Evolutionary conservation across 2,113 vertebrate genomes (phyloP).

Genomic region (Axis porcinus): DNA sequence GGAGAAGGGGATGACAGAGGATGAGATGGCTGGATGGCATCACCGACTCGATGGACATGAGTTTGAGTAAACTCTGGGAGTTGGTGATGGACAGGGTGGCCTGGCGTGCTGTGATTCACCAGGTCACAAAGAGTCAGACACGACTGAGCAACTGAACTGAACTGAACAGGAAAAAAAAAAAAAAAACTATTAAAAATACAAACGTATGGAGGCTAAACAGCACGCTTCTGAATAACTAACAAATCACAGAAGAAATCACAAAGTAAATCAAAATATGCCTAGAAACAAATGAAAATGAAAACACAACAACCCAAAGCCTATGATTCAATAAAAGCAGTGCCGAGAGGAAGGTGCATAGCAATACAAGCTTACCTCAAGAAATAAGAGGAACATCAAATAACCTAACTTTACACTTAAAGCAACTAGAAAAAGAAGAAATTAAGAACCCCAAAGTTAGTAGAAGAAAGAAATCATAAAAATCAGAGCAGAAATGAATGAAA

Average conservation of each 20-base stretch:
- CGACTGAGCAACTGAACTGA: too few relatives aligned
- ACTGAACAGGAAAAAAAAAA: neutral
- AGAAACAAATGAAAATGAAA: neutral
- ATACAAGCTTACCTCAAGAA: neutral
- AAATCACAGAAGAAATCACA: neutral
- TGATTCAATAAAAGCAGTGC: neutral
- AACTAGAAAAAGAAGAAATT: neutral
- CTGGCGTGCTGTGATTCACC: too few relatives aligned
- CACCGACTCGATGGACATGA: too few relatives aligned
- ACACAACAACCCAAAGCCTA: neutral
- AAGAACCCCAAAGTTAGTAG: neutral
- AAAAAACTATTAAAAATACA: neutral
- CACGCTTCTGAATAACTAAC: neutral
- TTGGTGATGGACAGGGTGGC: too few relatives aligned
- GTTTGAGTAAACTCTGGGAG: too few relatives aligned
- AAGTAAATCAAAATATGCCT: neutral
- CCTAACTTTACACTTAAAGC: neutral
- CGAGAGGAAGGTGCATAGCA: neutral
- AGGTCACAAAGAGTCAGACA: too few relatives aligned
- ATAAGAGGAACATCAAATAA: neutral
- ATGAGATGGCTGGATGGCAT: too few relatives aligned
- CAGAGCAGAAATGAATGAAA: neutral
- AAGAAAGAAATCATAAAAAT: neutral
- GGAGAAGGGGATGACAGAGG: too few relatives aligned
- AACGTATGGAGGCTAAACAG: neutral